phyloP scores from a whole-genome alignment of 1,140 invertebrate genomes.

The Drosophila serrata region DNA sequence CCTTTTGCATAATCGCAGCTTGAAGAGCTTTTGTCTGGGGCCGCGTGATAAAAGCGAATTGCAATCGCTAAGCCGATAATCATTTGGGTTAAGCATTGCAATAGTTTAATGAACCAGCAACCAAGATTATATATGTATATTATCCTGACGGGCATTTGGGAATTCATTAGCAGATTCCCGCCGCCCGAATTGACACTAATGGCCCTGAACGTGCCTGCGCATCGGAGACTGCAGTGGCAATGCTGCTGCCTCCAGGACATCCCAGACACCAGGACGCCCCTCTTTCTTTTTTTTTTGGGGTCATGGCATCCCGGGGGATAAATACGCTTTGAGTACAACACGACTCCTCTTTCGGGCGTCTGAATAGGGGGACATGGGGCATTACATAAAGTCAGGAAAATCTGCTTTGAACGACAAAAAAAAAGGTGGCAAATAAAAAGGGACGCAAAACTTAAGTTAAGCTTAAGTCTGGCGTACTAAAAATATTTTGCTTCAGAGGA shows the following conservation, averaged over 20 bases:
- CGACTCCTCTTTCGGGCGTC: conserved; percentile 8
- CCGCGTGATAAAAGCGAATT: conserved; percentile 47
- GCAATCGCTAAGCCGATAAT: conserved; percentile 34
- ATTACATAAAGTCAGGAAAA: conserved; percentile 43
- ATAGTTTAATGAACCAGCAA: conserved; percentile 55
- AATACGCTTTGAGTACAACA: conserved; percentile 43
- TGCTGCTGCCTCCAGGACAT: conserved; percentile 7
- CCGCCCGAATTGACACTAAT: conserved; percentile 54
- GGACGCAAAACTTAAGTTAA: conserved; percentile 28
- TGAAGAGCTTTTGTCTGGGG: conserved; percentile 45
- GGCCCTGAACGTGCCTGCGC: conserved; percentile 60
- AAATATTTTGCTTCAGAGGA: background rate
- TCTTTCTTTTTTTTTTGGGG: conserved; percentile 31
- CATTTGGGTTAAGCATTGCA: conserved; percentile 46
- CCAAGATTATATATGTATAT: conserved; percentile 42
- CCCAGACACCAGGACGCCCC: conserved; percentile 37
- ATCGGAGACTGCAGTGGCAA: conserved; percentile 32
- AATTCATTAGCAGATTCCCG: conserved; percentile 44
- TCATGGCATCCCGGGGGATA: conserved; percentile 42
- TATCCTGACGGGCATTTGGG: conserved; percentile 30
- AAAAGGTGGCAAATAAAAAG: conserved; percentile 20
- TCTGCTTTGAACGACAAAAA: conserved; percentile 26
- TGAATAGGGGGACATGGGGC: conserved; percentile 10
- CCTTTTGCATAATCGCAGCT: conserved; percentile 30
- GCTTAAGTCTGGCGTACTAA: conserved; percentile 2